Evolutionary conservation across 2,888 invertebrate genomes (phyloP).

Genomic region (Harpalus rubripes): DNA sequence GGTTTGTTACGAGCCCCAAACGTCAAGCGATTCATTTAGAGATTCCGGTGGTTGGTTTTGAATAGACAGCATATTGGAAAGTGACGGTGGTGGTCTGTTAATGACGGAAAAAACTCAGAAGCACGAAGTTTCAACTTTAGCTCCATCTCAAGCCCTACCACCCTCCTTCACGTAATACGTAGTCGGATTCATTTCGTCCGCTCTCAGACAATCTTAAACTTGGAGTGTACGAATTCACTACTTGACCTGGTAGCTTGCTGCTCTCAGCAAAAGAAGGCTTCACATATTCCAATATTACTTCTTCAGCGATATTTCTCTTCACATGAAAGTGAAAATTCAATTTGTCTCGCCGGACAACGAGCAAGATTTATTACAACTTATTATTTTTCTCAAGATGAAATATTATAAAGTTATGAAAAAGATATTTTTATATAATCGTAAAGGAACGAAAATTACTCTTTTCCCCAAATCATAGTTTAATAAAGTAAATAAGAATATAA

Average conservation of each 20-base stretch:
- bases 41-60: not conserved
- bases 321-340: conserved; percentile 12
- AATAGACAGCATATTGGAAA: not conserved
- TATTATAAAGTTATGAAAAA: too few relatives aligned
- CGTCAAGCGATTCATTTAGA: not conserved
- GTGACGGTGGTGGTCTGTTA: not conserved
- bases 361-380: not conserved
- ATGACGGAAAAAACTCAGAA: not conserved
- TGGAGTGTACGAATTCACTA: conserved; percentile 15
- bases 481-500: too few relatives aligned
- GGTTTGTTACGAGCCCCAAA: too few relatives aligned
- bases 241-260: conserved; percentile 15
- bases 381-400: not conserved
- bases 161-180: not conserved
- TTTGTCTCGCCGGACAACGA: not conserved
- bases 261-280: not conserved
- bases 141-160: too few relatives aligned
- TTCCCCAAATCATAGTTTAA: too few relatives aligned
- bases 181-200: conserved; percentile 15
- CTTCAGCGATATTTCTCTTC: conserved; percentile 11
- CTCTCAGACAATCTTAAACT: conserved; percentile 17
- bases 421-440: too few relatives aligned
- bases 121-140: not conserved
- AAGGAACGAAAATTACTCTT: too few relatives aligned
- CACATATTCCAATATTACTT: conserved; percentile 38